Conservation (phyloP, 2,113 vertebrate genomes). For the Cynoglossus semilaevis region DNA sequence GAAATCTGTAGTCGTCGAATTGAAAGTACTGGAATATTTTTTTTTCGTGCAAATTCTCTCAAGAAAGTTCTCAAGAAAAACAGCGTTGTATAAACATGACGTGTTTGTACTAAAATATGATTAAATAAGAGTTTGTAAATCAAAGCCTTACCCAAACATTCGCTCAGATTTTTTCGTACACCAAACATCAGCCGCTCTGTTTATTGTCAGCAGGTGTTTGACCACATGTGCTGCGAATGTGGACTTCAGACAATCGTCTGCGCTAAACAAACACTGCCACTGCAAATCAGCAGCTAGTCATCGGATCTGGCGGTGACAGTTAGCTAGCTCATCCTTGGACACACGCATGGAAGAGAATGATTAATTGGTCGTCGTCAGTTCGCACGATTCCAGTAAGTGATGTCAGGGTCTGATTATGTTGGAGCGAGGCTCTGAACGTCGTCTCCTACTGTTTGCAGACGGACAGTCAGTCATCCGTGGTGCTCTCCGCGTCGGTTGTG, state of each 20-base stretch:
- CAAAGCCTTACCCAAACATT: slow-evolving; percentile 2
- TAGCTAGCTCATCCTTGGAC: slow-evolving; percentile 29
- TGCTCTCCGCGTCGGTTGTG: slow-evolving; percentile 28
- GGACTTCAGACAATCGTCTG: background rate
- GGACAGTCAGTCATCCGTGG: slow-evolving; percentile 50
- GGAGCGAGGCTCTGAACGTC: slow-evolving; percentile 36
- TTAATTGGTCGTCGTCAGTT: slow-evolving; percentile 47
- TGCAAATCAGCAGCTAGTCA: background rate
- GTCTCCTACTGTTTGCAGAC: slow-evolving; percentile 34
- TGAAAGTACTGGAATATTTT: no score
- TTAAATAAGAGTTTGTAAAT: slow-evolving; percentile 3
- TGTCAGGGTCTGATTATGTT: slow-evolving; percentile 68
- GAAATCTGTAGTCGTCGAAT: no score
- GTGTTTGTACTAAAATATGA: slow-evolving; percentile 19
- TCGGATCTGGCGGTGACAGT: slow-evolving; percentile 6
- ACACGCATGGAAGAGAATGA: slow-evolving; percentile 48
- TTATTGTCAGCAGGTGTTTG: background rate
- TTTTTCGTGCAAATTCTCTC: slow-evolving; percentile 18
- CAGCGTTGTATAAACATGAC: slow-evolving; percentile 22
- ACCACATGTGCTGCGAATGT: background rate
- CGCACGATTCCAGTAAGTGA: slow-evolving; percentile 59
- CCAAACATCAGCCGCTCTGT: slow-evolving; percentile 8
- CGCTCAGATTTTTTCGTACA: background rate
- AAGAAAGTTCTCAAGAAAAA: no score
- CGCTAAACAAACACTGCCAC: background rate